A percentile compares a stretch with the other conserved stretches of the same genome.
Evolutionary conservation across 2,888 invertebrate genomes (phyloP).

Genomic region (Tenthredo amoena): DNA sequence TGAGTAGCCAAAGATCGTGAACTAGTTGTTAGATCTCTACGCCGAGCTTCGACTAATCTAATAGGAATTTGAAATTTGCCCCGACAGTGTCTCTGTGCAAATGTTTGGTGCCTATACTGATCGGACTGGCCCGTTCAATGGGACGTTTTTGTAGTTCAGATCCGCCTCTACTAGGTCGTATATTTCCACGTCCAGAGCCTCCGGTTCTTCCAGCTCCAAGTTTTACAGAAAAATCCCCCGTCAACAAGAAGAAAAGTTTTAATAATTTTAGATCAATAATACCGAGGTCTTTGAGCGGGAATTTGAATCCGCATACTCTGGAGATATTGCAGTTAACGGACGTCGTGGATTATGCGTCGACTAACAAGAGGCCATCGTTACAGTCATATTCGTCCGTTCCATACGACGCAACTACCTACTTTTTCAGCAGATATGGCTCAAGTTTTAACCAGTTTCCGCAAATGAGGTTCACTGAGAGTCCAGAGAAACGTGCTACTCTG

Average conservation of each 20-base stretch:
- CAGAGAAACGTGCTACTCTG: conserved; percentile 83
- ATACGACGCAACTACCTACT: conserved; percentile 91
- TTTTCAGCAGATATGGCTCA: conserved; percentile 95
- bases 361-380: conserved; percentile 76
- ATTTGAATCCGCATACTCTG: conserved; percentile 84
- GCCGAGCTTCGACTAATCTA: neutral
- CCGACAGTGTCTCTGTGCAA: conserved; percentile 88
- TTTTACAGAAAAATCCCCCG: conserved; percentile 66
- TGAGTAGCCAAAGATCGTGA: conserved; percentile 57
- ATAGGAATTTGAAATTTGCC: conserved; percentile 54
- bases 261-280: conserved; percentile 93
- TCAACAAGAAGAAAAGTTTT: conserved; percentile 84
- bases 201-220: conserved; percentile 78
- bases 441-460: conserved; percentile 95
- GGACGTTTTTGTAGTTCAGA: conserved; percentile 91
- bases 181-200: conserved; percentile 91
- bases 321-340: conserved; percentile 72
- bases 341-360: conserved; percentile 66
- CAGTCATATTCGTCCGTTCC: conserved; percentile 84
- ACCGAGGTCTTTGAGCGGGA: conserved; percentile 93
- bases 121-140: conserved; percentile 94
- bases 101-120: conserved; percentile 90
- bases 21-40: neutral
- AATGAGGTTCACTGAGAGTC: conserved; percentile 87
- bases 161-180: conserved; percentile 89